Evolutionary conservation across 2,113 vertebrate genomes (phyloP), one percentile per base, ranked within the genome.

Genomic region (Camelus bactrianus): DNA sequence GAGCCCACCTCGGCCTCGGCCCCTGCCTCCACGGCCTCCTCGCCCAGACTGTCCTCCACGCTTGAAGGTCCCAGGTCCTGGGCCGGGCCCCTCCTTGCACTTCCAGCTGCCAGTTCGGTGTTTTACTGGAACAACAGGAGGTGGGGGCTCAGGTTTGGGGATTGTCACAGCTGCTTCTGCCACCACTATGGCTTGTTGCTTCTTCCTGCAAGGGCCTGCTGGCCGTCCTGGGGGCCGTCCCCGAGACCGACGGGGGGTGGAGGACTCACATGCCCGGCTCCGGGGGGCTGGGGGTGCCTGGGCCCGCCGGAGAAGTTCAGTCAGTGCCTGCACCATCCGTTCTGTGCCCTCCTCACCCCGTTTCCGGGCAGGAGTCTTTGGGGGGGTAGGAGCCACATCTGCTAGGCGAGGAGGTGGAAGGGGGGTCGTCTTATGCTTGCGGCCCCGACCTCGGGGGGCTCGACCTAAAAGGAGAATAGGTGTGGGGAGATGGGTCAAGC

Each of bases 311-410:
- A 98, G 98, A 93, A 98, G 98, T 94, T 98, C 98, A 35, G 98
- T 98, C 96, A 98, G 97, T 93, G 97, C 98, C 95, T 98, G 98
- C 88, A 98, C 98, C 98, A 98, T 98, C 26, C 98, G 97, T 80
- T 98, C 98, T 58, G 97, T 97, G 86, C 98, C 98, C 65, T 98
- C 97, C 96, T 98, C 98, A 65, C 96, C 98, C 88, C 97, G 95
- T 94, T 97, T 98, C 92, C 98, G 97, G 54, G 96, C 80, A 94
- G 95, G 86, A 91, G 97, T 80, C 96, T 95, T 97, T 95, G 96
- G n/a, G 86, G 97, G 96, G 16, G 80, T 88, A 94, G 97, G 86
- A 86, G 92, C 62, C 92, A 94, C 97, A 96, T 97, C 96, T 81
- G 93, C 93, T 97, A 93, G 94, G 58, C 97, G 97, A 96, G 97